Evolutionary conservation across 1,140 invertebrate species (phyloP), one percentile per base, ranked within the genome.

Genomic region (Bombus consobrinus): DNA sequence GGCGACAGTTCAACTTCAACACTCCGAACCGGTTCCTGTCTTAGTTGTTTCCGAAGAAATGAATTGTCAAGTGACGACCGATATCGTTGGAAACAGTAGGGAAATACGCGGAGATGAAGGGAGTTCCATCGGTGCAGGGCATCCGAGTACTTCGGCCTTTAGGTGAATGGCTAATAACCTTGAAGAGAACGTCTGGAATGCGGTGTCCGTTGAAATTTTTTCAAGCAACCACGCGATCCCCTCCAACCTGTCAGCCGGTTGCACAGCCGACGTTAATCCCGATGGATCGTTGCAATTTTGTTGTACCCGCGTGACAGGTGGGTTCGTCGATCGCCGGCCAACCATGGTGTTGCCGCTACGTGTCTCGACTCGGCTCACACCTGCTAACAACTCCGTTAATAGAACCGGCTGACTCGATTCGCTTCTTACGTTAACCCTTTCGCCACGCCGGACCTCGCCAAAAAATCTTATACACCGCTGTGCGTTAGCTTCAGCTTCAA

Each of bases 121-220:
- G 47, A 18, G 47, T 53, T 53, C 0, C 47, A 22, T 53, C 6
- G 47, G 6, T 22, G 47, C 37, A n/a, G 25, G 28, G 12, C 88
- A 83, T 90, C 87, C 73, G 85, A 92, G 88, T 89, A 87, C 89
- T 89, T 91, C 90, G 91, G 90, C 92, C 93, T 94, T 93, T 93
- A 81, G 91, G 91, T 93, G 92, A 94, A 93, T 92, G 93, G 91
- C 90, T 93, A 87, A 89, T 89, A 94, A 93, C 93, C 93, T 94
- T 93, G 93, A 90, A 53, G 87, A 90, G 91, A 93, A 91, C 90
- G 92, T 92, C 91, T 91, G 93, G 93, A 94, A 93, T 94, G 93
- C 89, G 87, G 89, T 83, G 89, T 69, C 87, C 86, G 86, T 89
- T 93, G 93, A 90, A 92, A 93, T 87, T 91, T 89, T 88, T 93